Conservation (phyloP, 2,888 invertebrate genomes). For the Ametastegia equiseti region DNA sequence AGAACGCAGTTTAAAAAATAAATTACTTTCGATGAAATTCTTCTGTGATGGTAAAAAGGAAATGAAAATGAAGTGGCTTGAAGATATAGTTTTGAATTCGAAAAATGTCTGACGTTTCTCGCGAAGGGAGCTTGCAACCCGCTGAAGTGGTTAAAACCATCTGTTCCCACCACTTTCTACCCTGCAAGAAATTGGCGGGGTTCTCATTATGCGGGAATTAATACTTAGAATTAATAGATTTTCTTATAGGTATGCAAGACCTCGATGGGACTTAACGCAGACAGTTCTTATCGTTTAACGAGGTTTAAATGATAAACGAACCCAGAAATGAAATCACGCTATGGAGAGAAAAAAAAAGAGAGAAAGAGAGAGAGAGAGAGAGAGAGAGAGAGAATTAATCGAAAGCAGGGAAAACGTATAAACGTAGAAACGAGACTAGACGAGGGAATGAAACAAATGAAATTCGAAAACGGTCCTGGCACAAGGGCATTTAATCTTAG, state of each 20-base stretch:
- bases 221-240: not conserved
- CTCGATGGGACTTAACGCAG: not conserved
- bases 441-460: conserved; percentile 29
- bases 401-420: not conserved
- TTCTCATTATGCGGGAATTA: not conserved
- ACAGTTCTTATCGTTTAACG: not conserved
- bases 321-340: not conserved
- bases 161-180: not conserved
- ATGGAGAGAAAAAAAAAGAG: not conserved
- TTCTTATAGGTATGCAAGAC: not conserved
- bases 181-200: not conserved
- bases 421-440: not conserved
- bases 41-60: no score
- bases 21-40: no score
- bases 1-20: no score
- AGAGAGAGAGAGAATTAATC: not conserved
- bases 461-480: conserved; percentile 41
- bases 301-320: conserved; percentile 5
- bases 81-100: not conserved
- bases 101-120: not conserved
- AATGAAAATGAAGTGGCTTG: no score
- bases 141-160: not conserved
- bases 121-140: not conserved
- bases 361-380: not conserved
- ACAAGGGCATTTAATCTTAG: conserved; percentile 39